Conservation (phyloP, 2,797 vertebrate species). For the Bovichtus variegatus region DNA sequence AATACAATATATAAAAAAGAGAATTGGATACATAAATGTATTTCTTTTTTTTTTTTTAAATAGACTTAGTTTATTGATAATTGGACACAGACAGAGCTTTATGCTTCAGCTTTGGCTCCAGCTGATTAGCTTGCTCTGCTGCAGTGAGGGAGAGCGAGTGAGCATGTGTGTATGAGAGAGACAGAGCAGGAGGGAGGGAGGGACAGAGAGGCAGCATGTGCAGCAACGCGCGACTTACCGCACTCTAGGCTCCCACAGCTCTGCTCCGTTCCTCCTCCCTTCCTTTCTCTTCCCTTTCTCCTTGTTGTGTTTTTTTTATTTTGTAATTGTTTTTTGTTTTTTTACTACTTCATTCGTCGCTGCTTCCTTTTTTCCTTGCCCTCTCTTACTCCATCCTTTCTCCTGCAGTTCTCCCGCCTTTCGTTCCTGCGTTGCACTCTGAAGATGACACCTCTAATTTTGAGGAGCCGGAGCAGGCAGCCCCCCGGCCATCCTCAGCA, state of each 20-base stretch:
- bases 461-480: conserved; percentile 97
- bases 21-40: conserved; percentile 11
- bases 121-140: conserved; percentile 96
- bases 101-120: conserved; percentile 87
- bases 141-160: conserved; percentile 86
- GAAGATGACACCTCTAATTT: conserved; percentile 99
- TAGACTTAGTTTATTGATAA: conserved; percentile 42
- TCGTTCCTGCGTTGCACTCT: conserved; percentile 95
- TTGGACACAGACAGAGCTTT: conserved; percentile 61
- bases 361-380: conserved; percentile 70
- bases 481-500: conserved; percentile 89
- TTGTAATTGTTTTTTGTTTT: conserved; percentile 32
- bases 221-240: conserved; percentile 82
- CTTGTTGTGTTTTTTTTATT: conserved; percentile 50
- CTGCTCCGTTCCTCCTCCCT: conserved; percentile 63
- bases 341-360: conserved; percentile 35
- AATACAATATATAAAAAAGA: background rate
- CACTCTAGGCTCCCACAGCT: conserved; percentile 80
- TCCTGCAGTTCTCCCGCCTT: conserved; percentile 95
- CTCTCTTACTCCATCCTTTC: conserved; percentile 79
- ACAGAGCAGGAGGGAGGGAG: conserved; percentile 64
- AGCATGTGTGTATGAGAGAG: conserved; percentile 81
- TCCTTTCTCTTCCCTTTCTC: conserved; percentile 72
- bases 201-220: conserved; percentile 78
- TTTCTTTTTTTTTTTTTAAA: conserved; percentile 15